phyloP scores from a whole-genome alignment of 2,797 vertebrate genomes.

The Parambassis ranga region DNA sequence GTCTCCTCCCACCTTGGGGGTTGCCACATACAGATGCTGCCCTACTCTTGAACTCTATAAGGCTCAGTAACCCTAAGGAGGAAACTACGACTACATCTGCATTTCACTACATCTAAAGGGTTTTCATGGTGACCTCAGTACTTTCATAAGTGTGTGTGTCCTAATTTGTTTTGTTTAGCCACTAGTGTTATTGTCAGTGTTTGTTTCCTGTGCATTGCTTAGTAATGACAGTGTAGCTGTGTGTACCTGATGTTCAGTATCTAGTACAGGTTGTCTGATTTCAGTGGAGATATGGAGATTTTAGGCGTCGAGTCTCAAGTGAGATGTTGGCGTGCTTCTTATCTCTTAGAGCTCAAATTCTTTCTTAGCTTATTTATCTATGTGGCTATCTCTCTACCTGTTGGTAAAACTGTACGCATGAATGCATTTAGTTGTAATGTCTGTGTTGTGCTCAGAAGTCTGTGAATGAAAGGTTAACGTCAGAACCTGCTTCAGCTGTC shows the following conservation, averaged over 20 bases:
- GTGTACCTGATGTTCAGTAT: background rate
- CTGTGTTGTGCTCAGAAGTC: background rate
- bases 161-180: no score
- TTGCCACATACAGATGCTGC: no score
- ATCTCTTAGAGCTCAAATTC: slow-evolving; percentile 36
- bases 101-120: no score
- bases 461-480: slow-evolving; percentile 12
- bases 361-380: slow-evolving; percentile 33
- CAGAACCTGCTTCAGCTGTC: slow-evolving; percentile 19
- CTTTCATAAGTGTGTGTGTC: no score
- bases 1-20: no score
- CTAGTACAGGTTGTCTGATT: slow-evolving; percentile 12
- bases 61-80: no score
- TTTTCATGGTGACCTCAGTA: no score
- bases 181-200: background rate
- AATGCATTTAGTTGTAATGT: background rate
- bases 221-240: background rate
- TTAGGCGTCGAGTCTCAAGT: background rate
- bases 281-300: slow-evolving; percentile 15
- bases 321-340: slow-evolving; percentile 9
- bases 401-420: background rate
- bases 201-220: background rate
- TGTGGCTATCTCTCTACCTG: background rate
- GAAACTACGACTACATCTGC: no score
- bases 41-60: no score